Evolutionary conservation across 2,888 invertebrate genomes (phyloP), one percentile per base, ranked within the genome.

Genomic region (Nysson spinosus): DNA sequence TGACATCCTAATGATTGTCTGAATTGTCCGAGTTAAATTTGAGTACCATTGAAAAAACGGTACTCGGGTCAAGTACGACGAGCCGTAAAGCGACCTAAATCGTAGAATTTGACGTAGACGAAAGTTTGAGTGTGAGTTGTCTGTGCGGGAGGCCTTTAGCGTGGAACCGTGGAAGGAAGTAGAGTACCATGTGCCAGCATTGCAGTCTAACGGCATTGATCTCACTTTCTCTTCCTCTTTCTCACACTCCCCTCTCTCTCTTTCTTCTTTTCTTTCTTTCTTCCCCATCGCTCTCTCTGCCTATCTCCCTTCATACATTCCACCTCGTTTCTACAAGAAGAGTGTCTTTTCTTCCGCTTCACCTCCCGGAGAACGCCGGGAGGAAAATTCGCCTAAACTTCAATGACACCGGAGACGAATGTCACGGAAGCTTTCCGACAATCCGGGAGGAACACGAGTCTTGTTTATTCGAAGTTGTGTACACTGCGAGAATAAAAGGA

Each of bases 171-270:
- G 50, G 66, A 66, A 60, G 67, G 57, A 55, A 69, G 19, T 35
- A 57, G 66, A 71, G 62, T 51, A 66, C 60, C 65, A 70, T 74
- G 73, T 69, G 63, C 64, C 62, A 70, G 66, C 73, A 57, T 72
- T 75, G 80, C 75, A 73, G 65, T 66, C 56, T 56, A 61, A 75
- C 78, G 73, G 66, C 80, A 80, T 80, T 75, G 76, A 79, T 80
- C 74, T 68, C 66, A 34, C 47, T 49, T 40, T 54, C 50, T 69
- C 54, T 52, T 49, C 34, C 43, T 56, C 37, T 34, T 32, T 42
- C 35, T 54, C 39, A 50, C 32, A 32, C 42, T 28, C 22, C 22
- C 12, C 9, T 6, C 6, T n/a, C 3, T 7, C 24, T 14, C 9
- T 24, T 12, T 14, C 5, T 3, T 30, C 37, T 9, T 14, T 42